phyloP scores from a whole-genome alignment of 2,888 invertebrate genomes.

The Leptopilina drosophilae region DNA sequence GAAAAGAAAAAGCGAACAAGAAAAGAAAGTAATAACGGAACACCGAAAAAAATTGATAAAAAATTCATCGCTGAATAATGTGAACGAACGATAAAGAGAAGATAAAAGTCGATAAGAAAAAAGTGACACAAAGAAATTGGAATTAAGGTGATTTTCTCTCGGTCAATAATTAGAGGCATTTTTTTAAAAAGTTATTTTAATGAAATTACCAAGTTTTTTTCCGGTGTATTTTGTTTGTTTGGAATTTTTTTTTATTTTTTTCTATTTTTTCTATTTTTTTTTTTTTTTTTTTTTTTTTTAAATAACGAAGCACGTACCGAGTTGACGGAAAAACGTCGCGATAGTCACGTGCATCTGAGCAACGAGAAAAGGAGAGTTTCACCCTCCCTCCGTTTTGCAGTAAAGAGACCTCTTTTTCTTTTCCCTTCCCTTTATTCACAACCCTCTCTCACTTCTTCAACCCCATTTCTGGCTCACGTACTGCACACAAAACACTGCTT shows the following conservation, averaged over 20 bases:
- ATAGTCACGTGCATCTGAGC: slow-evolving; percentile 40
- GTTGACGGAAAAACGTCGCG: slow-evolving; percentile 34
- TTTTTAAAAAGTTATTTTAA: slow-evolving; percentile 35
- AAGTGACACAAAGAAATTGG: too few species aligned
- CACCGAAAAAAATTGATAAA: too few species aligned
- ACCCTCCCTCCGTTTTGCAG: slow-evolving; percentile 16
- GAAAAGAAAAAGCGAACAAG: too few species aligned
- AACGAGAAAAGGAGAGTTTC: slow-evolving; percentile 15
- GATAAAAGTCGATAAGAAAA: too few species aligned
- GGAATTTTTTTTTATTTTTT: too few species aligned
- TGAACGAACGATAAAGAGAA: too few species aligned
- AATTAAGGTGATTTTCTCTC: too few species aligned
- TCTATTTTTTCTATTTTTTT: too few species aligned
- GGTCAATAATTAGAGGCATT: too few species aligned
- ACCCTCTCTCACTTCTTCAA: slow-evolving; percentile 22
- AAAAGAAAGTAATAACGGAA: too few species aligned
- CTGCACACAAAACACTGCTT: slow-evolving; percentile 36
- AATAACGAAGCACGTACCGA: slow-evolving; percentile 36
- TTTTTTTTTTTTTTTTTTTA: not conserved
- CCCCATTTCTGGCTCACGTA: slow-evolving; percentile 21
- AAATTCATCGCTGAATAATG: too few species aligned
- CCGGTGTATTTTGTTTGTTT: too few species aligned
- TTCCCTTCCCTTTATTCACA: slow-evolving; percentile 5
- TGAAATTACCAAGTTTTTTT: slow-evolving; percentile 18
- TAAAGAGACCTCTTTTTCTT: slow-evolving; percentile 35